Evolutionary conservation across 2,797 vertebrate genomes (phyloP).

Genomic region (Spondyliosoma cantharus): DNA sequence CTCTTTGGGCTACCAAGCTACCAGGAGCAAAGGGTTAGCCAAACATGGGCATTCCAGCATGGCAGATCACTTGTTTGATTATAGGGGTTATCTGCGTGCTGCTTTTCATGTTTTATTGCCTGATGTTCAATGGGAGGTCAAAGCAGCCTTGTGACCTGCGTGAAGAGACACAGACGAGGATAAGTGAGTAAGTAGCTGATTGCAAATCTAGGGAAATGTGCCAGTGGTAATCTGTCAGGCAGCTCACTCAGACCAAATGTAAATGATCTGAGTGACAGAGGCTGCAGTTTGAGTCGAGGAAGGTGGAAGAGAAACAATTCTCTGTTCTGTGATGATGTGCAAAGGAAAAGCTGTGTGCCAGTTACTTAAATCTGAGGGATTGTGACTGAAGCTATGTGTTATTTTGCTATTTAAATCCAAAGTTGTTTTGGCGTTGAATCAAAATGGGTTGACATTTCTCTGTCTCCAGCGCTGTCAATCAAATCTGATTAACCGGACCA

Average conservation of each 20-base stretch:
- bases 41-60: constrained; percentile 89
- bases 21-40: constrained; percentile 86
- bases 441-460: not conserved
- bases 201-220: constrained; percentile 56
- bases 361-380: not conserved
- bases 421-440: not conserved
- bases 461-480: not conserved
- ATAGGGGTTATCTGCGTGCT: constrained; percentile 66
- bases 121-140: constrained; percentile 60
- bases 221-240: constrained; percentile 19
- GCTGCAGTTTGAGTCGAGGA: constrained; percentile 8
- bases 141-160: constrained; percentile 57
- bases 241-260: constrained; percentile 28
- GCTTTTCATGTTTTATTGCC: constrained; percentile 77
- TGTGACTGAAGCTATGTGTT: not conserved
- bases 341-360: not conserved
- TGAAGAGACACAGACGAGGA: constrained; percentile 28
- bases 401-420: not conserved
- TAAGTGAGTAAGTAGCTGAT: constrained; percentile 69
- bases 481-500: not conserved
- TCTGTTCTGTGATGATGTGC: not conserved
- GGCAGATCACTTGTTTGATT: constrained; percentile 69
- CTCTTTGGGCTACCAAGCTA: constrained; percentile 60
- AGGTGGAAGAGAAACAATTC: constrained; percentile 13
- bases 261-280: constrained; percentile 18